A percentile compares a stretch with the other conserved stretches of the same genome.
phyloP scores from a whole-genome alignment of 2,888 invertebrate genomes.

The Drosophila rubida region DNA sequence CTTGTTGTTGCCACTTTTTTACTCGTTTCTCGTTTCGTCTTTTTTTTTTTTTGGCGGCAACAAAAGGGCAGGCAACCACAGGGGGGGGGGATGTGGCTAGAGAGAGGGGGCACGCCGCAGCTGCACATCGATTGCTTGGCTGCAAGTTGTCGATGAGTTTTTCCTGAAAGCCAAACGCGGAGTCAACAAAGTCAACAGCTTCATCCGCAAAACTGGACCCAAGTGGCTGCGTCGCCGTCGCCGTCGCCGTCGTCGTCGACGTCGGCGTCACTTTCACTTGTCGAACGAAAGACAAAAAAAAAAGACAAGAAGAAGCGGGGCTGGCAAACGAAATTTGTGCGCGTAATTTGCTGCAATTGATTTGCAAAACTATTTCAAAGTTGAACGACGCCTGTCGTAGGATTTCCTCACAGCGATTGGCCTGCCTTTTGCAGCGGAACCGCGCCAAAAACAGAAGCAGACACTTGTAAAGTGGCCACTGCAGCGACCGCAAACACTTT shows the following conservation, averaged over 20 bases:
- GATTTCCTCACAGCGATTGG: slow-evolving; percentile 55
- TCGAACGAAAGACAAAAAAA: slow-evolving; percentile 9
- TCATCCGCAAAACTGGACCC: slow-evolving; percentile 38
- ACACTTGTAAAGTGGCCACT: slow-evolving; percentile 8
- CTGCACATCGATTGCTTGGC: slow-evolving; percentile 1
- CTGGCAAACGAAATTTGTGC: slow-evolving; percentile 29
- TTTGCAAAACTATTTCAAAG: slow-evolving; percentile 41
- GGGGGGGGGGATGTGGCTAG: too few relatives aligned
- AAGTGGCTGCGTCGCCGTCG: slow-evolving; percentile 10
- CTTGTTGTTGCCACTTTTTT: slow-evolving; percentile 21
- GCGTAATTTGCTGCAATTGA: slow-evolving; percentile 50
- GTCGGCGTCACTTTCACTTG: slow-evolving; percentile 51
- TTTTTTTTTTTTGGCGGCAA: slow-evolving; percentile 43
- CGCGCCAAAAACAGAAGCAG: slow-evolving; percentile 13
- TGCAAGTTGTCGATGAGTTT: slow-evolving; percentile 37
- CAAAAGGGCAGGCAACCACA: slow-evolving; percentile 49
- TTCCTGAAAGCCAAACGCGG: slow-evolving; percentile 49
- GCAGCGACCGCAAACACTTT: slow-evolving; percentile 36
- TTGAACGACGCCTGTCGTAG: slow-evolving; percentile 26
- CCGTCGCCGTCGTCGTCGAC: background rate
- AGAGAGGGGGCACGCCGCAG: too few relatives aligned
- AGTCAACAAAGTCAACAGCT: slow-evolving; percentile 24
- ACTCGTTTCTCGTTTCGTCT: background rate
- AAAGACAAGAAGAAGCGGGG: background rate
- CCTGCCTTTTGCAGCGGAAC: slow-evolving; percentile 51